Conservation (phyloP, 2,888 invertebrate genomes). For the Elgonia sp. region DNA sequence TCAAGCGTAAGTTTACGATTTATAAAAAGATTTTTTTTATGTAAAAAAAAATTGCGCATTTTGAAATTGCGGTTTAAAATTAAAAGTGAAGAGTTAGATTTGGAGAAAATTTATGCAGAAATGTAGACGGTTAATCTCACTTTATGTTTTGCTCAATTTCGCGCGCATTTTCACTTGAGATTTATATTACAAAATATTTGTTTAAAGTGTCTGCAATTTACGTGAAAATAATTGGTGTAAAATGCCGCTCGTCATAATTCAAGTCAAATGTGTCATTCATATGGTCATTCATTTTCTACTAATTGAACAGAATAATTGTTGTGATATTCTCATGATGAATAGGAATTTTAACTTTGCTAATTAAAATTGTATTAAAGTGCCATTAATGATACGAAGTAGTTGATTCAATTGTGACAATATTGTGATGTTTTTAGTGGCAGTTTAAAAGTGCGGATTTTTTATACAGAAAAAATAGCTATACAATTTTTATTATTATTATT, state of each 20-base stretch:
- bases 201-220: background rate
- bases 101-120: no score
- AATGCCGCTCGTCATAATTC: slow-evolving; percentile 1
- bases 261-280: background rate
- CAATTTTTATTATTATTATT: no score
- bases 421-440: no score
- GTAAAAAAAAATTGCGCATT: background rate
- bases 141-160: background rate
- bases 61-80: no score
- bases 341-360: slow-evolving; percentile 56
- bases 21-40: background rate
- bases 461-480: no score
- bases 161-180: background rate
- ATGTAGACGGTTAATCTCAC: background rate
- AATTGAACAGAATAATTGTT: slow-evolving; percentile 45
- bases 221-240: slow-evolving; percentile 4
- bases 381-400: slow-evolving; percentile 7
- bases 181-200: no score
- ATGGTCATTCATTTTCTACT: slow-evolving; percentile 20
- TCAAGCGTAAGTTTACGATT: slow-evolving; percentile 1
- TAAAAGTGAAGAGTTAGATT: no score
- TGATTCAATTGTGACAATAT: background rate
- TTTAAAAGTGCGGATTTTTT: no score
- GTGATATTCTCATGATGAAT: slow-evolving; percentile 45
- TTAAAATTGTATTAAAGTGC: slow-evolving; percentile 48